Evolutionary conservation across 2,888 invertebrate genomes (phyloP).

Genomic region (Epistrophe eligans): DNA sequence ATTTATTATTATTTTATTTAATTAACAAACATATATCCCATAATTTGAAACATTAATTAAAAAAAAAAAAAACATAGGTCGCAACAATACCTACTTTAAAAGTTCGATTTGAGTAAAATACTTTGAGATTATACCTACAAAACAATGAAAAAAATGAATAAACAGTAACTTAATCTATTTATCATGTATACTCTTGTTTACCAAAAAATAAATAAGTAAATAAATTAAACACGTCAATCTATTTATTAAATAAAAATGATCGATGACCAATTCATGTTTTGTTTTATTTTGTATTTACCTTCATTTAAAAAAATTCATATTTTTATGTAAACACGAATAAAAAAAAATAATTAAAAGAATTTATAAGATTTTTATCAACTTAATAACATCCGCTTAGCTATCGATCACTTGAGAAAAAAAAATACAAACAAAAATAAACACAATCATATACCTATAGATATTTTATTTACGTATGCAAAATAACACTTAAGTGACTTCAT

Average conservation of each 20-base stretch:
- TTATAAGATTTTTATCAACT: conserved; percentile 30
- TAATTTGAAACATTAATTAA: too few species aligned
- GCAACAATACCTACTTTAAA: too few species aligned
- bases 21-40: too few species aligned
- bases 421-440: conserved; percentile 24
- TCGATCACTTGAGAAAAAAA: conserved; percentile 43
- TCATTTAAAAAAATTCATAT: background rate
- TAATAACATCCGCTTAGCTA: conserved; percentile 45
- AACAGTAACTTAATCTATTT: too few species aligned
- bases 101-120: too few species aligned
- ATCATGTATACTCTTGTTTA: background rate
- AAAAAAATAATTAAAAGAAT: conserved; percentile 3
- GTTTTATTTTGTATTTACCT: background rate
- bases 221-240: background rate
- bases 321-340: background rate
- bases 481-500: conserved; percentile 55
- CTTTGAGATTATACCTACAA: too few species aligned
- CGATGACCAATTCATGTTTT: conserved; percentile 17
- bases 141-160: too few species aligned
- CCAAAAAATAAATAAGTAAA: background rate
- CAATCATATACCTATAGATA: too few species aligned
- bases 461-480: conserved; percentile 15
- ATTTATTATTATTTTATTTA: too few species aligned
- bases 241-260: conserved; percentile 11
- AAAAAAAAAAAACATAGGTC: too few species aligned